Conservation (phyloP, 2,113 vertebrate genomes). For the Crocuta crocuta region DNA sequence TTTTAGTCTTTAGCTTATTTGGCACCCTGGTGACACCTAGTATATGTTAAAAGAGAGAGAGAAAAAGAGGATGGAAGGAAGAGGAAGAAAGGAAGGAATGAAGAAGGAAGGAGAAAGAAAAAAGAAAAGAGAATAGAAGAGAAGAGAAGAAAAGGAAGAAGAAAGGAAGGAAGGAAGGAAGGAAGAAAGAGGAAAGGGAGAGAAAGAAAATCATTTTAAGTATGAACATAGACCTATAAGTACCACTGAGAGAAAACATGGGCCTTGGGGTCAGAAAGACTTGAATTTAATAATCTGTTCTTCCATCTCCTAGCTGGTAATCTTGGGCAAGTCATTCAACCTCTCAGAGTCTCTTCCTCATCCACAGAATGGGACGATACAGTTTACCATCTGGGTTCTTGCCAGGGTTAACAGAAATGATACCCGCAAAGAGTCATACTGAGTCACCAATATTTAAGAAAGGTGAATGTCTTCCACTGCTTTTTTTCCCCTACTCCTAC, state of each 20-base stretch:
- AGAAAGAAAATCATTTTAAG: slow-evolving; percentile 17
- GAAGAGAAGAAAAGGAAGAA: too few relatives aligned
- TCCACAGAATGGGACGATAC: neutral
- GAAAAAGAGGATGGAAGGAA: neutral
- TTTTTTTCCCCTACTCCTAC: neutral
- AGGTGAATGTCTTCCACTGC: neutral
- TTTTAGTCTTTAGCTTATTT: slow-evolving; percentile 18
- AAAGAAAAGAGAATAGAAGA: too few relatives aligned
- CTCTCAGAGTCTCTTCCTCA: neutral
- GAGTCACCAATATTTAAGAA: neutral
- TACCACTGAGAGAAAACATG: neutral
- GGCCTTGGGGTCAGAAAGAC: neutral
- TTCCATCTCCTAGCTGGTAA: neutral
- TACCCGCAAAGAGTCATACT: neutral
- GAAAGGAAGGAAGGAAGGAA: too few relatives aligned
- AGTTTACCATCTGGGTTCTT: neutral
- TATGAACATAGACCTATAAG: neutral
- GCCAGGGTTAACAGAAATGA: neutral
- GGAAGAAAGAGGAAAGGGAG: neutral
- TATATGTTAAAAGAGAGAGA: neutral
- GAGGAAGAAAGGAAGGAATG: too few relatives aligned
- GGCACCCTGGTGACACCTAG: neutral
- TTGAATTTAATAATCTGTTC: neutral
- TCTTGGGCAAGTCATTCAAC: neutral
- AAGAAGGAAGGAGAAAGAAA: too few relatives aligned